Evolutionary conservation across 1,140 invertebrate species (phyloP).

Genomic region (Drepana arcuata): DNA sequence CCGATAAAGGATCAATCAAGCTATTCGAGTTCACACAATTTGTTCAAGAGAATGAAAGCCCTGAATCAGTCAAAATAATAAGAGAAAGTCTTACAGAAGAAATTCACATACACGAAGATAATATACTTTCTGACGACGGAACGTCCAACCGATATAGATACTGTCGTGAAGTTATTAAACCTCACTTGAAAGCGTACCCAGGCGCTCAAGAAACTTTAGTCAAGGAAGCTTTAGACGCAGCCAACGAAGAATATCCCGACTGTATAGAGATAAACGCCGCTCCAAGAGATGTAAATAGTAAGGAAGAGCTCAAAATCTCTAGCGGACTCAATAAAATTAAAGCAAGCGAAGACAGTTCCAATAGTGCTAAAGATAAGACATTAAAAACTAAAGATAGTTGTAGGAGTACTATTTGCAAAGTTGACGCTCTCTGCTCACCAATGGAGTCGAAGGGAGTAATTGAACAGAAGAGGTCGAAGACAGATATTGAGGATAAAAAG

Average conservation of each 20-base stretch:
- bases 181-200: constrained; percentile 19
- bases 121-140: background rate
- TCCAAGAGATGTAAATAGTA: too few relatives aligned
- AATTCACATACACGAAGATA: constrained; percentile 3
- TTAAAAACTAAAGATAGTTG: constrained; percentile 1
- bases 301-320: too few relatives aligned
- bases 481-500: too few relatives aligned
- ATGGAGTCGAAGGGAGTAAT: too few relatives aligned
- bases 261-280: constrained; percentile 19
- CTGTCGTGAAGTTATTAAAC: constrained; percentile 31
- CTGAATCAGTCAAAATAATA: constrained; percentile 14
- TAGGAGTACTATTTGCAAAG: background rate
- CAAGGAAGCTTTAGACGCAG: constrained; percentile 10
- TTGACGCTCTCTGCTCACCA: constrained; percentile 2
- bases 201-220: constrained; percentile 16
- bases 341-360: too few relatives aligned
- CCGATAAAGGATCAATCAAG: too few relatives aligned
- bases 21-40: too few relatives aligned
- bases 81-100: constrained; percentile 29
- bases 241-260: constrained; percentile 17
- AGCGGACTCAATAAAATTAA: too few relatives aligned
- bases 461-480: too few relatives aligned
- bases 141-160: constrained; percentile 23
- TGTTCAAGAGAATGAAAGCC: too few relatives aligned
- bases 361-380: constrained; percentile 5